Conservation (phyloP, 1,140 invertebrate species). For the Zaprionus vittiger region DNA sequence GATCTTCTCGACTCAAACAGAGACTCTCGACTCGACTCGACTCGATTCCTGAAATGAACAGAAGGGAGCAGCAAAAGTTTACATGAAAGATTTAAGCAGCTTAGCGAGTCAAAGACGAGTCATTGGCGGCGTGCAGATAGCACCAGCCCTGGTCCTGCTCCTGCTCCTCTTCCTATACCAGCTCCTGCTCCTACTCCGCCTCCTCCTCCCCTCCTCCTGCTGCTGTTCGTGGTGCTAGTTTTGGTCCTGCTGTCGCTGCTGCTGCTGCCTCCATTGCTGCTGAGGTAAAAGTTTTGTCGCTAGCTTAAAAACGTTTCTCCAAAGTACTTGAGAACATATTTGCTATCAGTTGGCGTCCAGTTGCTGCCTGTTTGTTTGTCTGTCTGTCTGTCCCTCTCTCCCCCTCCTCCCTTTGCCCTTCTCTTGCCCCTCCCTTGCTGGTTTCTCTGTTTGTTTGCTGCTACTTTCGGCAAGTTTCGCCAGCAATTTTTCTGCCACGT, state of each 20-base stretch:
- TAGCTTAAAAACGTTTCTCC: conserved; percentile 76
- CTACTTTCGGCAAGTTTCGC: conserved; percentile 64
- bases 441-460: conserved; percentile 58
- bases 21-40: background rate
- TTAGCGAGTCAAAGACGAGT: conserved; percentile 73
- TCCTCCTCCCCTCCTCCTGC: background rate
- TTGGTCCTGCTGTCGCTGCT: conserved; percentile 33
- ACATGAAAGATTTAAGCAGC: conserved; percentile 79
- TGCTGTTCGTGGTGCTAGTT: conserved; percentile 17
- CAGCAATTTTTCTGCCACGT: conserved; percentile 69
- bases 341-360: conserved; percentile 81
- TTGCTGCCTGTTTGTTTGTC: conserved; percentile 51
- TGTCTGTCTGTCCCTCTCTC: conserved; percentile 17
- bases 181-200: background rate
- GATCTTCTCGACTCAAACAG: conserved; percentile 60
- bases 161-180: conserved; percentile 12
- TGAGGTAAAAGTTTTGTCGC: conserved; percentile 78
- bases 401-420: background rate
- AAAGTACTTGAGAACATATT: conserved; percentile 81
- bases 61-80: conserved; percentile 59
- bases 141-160: conserved; percentile 3
- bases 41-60: conserved; percentile 7
- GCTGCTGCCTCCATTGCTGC: conserved; percentile 33
- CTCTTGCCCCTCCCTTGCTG: background rate
- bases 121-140: conserved; percentile 46